These are phyloP conservation scores for Erebia ligea DNA, from an alignment of 2,888 invertebrate species.

Conservation along the genomic window DNA sequence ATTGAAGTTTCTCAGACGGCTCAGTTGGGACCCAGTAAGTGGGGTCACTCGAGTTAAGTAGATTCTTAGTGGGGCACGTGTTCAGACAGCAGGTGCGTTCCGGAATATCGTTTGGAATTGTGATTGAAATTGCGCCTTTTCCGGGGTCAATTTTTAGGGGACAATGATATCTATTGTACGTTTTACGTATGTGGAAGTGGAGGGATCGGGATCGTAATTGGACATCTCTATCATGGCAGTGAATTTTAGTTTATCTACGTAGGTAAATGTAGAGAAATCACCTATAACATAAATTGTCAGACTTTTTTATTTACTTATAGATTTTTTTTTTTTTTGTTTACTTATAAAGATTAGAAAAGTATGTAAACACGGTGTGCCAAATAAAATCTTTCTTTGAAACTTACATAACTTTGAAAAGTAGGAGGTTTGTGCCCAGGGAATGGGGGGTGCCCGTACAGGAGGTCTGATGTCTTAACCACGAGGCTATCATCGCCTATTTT, in stretches of 20 bases:
- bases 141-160: constrained; percentile 64
- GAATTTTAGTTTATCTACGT: background rate
- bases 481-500: no score
- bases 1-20: constrained; percentile 62
- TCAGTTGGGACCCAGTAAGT: constrained; percentile 69
- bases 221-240: background rate
- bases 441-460: no score
- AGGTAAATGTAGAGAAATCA: background rate
- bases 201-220: constrained; percentile 7
- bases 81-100: constrained; percentile 74
- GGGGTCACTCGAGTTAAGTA: constrained; percentile 81
- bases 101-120: constrained; percentile 57
- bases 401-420: no score
- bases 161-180: constrained; percentile 42
- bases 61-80: constrained; percentile 77
- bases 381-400: no score
- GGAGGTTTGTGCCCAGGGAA: no score
- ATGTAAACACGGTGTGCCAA: no score
- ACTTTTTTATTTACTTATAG: no score
- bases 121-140: constrained; percentile 73
- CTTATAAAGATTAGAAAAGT: no score
- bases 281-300: background rate
- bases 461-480: no score
- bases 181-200: constrained; percentile 46
- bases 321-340: no score